Evolutionary conservation across 2,113 vertebrate genomes (phyloP).

Genomic region (Neodon shergylaensis): DNA sequence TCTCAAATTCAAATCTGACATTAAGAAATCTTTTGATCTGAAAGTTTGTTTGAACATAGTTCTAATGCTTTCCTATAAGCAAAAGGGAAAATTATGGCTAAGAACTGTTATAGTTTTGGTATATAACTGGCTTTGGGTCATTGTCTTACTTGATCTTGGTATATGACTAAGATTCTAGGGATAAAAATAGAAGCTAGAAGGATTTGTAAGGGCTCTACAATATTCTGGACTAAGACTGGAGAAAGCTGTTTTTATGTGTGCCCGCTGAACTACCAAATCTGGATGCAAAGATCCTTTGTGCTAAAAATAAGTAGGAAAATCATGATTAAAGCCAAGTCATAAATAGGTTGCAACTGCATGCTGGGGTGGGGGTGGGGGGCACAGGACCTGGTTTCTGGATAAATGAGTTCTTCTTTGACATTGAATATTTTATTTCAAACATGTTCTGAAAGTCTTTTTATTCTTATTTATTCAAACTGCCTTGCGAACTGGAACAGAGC

Average conservation of each 20-base stretch:
- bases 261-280: constrained; percentile 37
- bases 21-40: constrained; percentile 30
- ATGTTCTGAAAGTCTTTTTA: not conserved
- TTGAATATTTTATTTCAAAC: constrained; percentile 24
- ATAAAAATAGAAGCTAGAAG: constrained; percentile 62
- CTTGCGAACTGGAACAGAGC: not conserved
- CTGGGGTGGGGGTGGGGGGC: not conserved
- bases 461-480: not conserved
- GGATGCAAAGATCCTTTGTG: constrained; percentile 30
- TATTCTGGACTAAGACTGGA: constrained; percentile 50
- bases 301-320: constrained; percentile 68
- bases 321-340: constrained; percentile 38
- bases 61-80: constrained; percentile 37
- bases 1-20: not conserved
- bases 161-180: constrained; percentile 26
- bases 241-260: constrained; percentile 26
- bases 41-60: not conserved
- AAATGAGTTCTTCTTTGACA: not conserved
- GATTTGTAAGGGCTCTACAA: not conserved
- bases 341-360: not conserved
- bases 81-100: constrained; percentile 22
- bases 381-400: not conserved
- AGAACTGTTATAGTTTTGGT: not conserved
- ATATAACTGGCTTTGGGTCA: constrained; percentile 10
- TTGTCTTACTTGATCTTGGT: constrained; percentile 55